Conservation (phyloP, 2,113 vertebrate species). For the Muntiacus muntjak region DNA sequence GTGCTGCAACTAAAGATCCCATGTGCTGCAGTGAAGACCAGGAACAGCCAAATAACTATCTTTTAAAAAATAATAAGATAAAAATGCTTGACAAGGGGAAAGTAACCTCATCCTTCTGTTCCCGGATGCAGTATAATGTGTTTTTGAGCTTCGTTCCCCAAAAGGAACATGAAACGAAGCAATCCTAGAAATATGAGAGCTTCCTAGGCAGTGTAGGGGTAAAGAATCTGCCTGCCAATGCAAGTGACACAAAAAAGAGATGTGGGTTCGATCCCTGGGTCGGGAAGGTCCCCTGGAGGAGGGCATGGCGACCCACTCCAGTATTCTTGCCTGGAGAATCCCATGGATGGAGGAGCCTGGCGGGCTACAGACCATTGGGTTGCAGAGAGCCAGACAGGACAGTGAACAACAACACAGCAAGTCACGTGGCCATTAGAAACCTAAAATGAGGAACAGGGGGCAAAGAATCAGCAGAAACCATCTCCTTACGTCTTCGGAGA, state of each 20-base stretch:
- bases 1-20: neutral
- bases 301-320: neutral
- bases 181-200: neutral
- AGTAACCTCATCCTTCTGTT: neutral
- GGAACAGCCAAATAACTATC: neutral
- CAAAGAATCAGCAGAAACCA: neutral
- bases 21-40: neutral
- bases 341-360: neutral
- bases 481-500: neutral
- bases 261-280: neutral
- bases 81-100: neutral
- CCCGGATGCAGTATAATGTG: rapidly evolving
- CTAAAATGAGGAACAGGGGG: neutral
- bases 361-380: neutral
- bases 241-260: neutral
- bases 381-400: neutral
- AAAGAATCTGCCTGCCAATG: neutral
- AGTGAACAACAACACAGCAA: neutral
- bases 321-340: neutral
- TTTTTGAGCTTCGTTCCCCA: neutral
- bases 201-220: neutral
- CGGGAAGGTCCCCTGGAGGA: neutral
- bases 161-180: neutral
- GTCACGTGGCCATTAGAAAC: neutral
- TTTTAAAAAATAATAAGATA: neutral